Evolutionary conservation across 1,140 invertebrate species (phyloP).

Genomic region (Telenomus remus): DNA sequence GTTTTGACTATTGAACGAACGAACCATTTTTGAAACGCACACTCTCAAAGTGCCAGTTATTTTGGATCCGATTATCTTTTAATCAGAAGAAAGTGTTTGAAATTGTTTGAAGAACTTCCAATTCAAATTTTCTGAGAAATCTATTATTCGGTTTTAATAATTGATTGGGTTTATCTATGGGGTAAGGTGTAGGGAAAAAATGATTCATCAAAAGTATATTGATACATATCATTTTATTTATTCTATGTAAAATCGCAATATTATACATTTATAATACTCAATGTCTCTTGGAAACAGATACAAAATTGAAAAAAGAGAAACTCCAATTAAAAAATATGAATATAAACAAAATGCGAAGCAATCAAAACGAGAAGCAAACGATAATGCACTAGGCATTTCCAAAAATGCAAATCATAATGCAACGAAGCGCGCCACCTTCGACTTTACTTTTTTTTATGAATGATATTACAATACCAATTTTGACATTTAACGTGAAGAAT

Average conservation of each 20-base stretch:
- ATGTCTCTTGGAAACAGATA: slow-evolving; percentile 59
- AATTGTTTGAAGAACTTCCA: too few relatives aligned
- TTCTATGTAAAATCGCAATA: slow-evolving; percentile 61
- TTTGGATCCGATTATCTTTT: too few relatives aligned
- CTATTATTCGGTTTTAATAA: too few relatives aligned
- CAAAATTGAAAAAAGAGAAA: slow-evolving; percentile 57
- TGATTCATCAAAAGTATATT: slow-evolving; percentile 38
- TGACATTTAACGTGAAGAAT: slow-evolving; percentile 30
- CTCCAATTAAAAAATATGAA: slow-evolving; percentile 54
- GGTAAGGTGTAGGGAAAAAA: slow-evolving; percentile 47
- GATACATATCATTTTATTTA: slow-evolving; percentile 58
- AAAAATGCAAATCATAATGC: slow-evolving; percentile 56
- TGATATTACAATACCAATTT: slow-evolving; percentile 10
- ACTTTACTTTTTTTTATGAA: slow-evolving; percentile 31
- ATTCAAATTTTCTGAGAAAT: too few relatives aligned
- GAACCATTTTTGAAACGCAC: too few relatives aligned
- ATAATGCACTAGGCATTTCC: slow-evolving; percentile 53
- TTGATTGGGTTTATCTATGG: too few relatives aligned
- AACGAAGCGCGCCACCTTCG: slow-evolving; percentile 56
- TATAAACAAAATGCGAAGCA: slow-evolving; percentile 58
- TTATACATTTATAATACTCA: slow-evolving; percentile 61
- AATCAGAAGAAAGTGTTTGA: too few relatives aligned
- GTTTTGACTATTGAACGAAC: too few relatives aligned
- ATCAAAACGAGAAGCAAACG: slow-evolving; percentile 57
- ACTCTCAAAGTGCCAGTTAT: too few relatives aligned